A percentile compares a stretch with the other conserved stretches of the same genome.
These are phyloP conservation scores for Lampris megalopsis DNA, from an alignment of 2,113 vertebrate species.

Conservation along the genomic window DNA sequence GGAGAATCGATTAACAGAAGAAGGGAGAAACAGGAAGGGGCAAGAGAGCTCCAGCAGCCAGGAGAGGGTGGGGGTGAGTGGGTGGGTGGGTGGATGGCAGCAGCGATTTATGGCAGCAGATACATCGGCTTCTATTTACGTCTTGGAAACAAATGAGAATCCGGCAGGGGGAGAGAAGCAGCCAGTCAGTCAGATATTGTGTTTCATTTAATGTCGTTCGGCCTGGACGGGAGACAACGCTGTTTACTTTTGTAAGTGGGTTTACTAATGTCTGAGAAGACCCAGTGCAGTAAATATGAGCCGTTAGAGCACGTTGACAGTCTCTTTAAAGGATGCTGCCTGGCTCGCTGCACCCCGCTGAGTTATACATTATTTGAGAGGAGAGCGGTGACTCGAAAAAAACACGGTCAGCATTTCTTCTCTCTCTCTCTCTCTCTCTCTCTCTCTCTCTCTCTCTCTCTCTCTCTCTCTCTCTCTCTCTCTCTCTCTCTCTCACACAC, in stretches of 20 bases:
- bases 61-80: not conserved
- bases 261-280: constrained; percentile 31
- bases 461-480: constrained; percentile 7
- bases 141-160: constrained; percentile 74
- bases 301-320: constrained; percentile 16
- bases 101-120: constrained; percentile 74
- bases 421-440: not conserved
- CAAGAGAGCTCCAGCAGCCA: constrained; percentile 52
- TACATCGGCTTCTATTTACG: constrained; percentile 80
- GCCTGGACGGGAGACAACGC: constrained; percentile 43
- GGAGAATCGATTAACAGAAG: constrained; percentile 57
- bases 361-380: constrained; percentile 25
- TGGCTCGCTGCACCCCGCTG: constrained; percentile 3
- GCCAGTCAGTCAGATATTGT: constrained; percentile 56
- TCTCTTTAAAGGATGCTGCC: constrained; percentile 38
- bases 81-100: constrained; percentile 43
- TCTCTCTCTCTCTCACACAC: not conserved
- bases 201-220: constrained; percentile 63
- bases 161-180: constrained; percentile 35
- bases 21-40: constrained; percentile 11
- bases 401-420: constrained; percentile 45
- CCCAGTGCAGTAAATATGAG: not conserved
- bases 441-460: constrained; percentile 1
- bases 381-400: not conserved
- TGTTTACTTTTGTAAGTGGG: constrained; percentile 50